phyloP scores from a whole-genome alignment of 2,797 vertebrate species.

The Cercopithecus diana region DNA sequence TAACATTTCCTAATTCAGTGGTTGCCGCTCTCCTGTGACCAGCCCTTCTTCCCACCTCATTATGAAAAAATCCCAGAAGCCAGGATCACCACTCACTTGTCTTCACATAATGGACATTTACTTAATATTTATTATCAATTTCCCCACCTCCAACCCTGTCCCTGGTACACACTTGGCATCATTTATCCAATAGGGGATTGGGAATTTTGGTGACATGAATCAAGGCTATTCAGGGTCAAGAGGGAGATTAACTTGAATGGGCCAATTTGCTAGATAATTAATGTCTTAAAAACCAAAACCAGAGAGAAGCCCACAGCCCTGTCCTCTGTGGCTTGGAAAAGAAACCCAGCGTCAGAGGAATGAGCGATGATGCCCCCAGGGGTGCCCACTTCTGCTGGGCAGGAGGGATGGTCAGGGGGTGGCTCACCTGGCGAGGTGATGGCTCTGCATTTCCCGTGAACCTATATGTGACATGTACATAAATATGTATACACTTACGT shows the following conservation, averaged over 20 bases:
- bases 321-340: background rate
- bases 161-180: background rate
- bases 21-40: background rate
- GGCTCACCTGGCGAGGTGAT: background rate
- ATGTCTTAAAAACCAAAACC: background rate
- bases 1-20: too few species aligned
- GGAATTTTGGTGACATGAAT: background rate
- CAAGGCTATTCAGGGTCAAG: background rate
- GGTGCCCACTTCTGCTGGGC: too few species aligned
- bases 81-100: background rate
- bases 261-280: background rate
- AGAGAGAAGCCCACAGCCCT: background rate
- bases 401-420: background rate
- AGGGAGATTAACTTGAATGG: background rate
- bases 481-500: background rate
- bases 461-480: background rate
- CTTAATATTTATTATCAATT: background rate
- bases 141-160: background rate
- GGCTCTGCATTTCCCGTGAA: background rate
- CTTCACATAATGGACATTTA: background rate
- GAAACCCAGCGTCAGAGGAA: background rate
- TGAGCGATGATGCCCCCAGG: fast-evolving
- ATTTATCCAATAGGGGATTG: background rate
- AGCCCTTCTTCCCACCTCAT: background rate
- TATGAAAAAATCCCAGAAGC: background rate